phyloP scores from a whole-genome alignment of 2,797 vertebrate genomes.

The Enteromius unitaeniatus region DNA sequence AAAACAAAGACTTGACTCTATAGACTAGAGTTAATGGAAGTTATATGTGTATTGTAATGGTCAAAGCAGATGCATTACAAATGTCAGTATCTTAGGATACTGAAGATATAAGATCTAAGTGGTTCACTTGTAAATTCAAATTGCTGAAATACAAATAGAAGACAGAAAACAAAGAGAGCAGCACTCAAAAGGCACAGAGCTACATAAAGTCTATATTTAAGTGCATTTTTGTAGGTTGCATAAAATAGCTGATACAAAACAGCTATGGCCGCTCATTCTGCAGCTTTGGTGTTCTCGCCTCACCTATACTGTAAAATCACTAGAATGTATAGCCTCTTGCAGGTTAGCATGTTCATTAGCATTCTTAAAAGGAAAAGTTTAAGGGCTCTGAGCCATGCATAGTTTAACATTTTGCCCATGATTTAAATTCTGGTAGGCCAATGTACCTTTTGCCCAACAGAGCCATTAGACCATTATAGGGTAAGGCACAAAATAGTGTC shows the following conservation, averaged over 20 bases:
- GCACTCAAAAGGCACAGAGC: neutral
- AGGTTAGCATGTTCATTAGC: slow-evolving; percentile 12
- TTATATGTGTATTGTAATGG: neutral
- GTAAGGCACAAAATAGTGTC: slow-evolving; percentile 33
- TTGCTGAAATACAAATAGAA: neutral
- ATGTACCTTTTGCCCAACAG: slow-evolving; percentile 13
- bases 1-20: no score
- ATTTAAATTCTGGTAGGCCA: slow-evolving; percentile 34
- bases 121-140: neutral
- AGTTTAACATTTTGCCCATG: slow-evolving; percentile 43
- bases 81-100: neutral
- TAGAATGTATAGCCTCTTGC: slow-evolving; percentile 14
- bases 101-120: neutral
- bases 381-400: slow-evolving; percentile 38
- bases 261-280: neutral
- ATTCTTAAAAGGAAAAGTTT: slow-evolving; percentile 32
- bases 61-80: neutral
- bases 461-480: slow-evolving; percentile 37
- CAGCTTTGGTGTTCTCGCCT: neutral
- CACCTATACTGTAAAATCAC: neutral
- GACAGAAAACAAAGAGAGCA: neutral
- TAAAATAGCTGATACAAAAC: neutral
- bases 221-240: neutral
- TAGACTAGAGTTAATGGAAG: neutral
- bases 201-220: neutral